These are phyloP conservation scores for Coenobita brevimanus DNA, from an alignment of 1,140 invertebrate species.

Conservation along the genomic window DNA sequence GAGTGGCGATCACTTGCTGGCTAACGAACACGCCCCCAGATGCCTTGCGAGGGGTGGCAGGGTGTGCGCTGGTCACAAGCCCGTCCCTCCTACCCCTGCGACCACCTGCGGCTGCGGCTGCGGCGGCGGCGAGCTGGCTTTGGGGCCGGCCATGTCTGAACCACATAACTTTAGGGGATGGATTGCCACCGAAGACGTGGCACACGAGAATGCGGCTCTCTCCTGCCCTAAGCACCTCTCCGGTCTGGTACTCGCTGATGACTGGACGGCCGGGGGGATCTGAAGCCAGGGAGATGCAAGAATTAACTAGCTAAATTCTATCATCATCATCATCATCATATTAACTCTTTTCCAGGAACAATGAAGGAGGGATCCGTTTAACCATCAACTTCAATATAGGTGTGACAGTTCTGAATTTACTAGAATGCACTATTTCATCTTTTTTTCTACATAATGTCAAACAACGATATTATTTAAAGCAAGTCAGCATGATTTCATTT, in stretches of 20 bases:
- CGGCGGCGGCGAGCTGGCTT: neutral
- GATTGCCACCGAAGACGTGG: slow-evolving; percentile 47
- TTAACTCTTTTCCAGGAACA: too few relatives aligned
- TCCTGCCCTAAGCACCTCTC: slow-evolving; percentile 6
- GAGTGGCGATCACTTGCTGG: too few relatives aligned
- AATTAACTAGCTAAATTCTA: too few relatives aligned
- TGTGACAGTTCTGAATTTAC: too few relatives aligned
- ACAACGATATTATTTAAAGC: too few relatives aligned
- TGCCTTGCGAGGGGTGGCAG: neutral
- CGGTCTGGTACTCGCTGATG: slow-evolving; percentile 28
- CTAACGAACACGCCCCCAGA: slow-evolving; percentile 32
- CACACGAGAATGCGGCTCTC: slow-evolving; percentile 37
- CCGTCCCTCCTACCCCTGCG: neutral
- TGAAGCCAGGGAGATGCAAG: neutral
- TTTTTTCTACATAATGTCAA: too few relatives aligned
- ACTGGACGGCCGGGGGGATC: slow-evolving; percentile 40
- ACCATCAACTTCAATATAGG: too few relatives aligned
- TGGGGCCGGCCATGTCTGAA: slow-evolving; percentile 34
- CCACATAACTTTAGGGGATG: slow-evolving; percentile 34
- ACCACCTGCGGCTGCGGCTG: neutral
- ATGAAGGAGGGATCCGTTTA: too few relatives aligned
- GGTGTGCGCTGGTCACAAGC: slow-evolving; percentile 30
- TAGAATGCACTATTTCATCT: too few relatives aligned
- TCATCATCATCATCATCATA: too few relatives aligned
- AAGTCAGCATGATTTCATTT: too few relatives aligned